phyloP scores from a whole-genome alignment of 1,140 invertebrate genomes.

The Mactra quadrangularis region DNA sequence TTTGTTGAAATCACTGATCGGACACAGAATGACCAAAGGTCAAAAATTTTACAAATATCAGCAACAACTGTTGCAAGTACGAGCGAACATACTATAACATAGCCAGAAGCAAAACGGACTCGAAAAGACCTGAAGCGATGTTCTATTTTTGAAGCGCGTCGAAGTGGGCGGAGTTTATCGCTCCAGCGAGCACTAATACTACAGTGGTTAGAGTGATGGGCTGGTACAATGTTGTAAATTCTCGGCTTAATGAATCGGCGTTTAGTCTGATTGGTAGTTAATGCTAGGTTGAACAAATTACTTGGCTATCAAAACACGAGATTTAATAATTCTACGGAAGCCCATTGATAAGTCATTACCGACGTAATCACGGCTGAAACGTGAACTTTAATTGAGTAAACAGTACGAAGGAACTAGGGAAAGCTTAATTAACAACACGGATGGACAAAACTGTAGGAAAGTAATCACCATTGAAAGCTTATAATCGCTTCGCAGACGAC shows the following conservation, averaged over 20 bases:
- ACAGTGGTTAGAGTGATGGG: conserved; percentile 29
- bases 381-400: conserved; percentile 32
- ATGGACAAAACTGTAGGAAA: too few species aligned
- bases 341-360: conserved; percentile 34
- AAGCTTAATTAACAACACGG: too few species aligned
- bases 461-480: too few species aligned
- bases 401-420: too few species aligned
- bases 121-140: conserved; percentile 55
- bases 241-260: conserved; percentile 19
- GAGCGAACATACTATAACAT: conserved; percentile 51
- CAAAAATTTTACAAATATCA: conserved; percentile 27
- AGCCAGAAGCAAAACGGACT: conserved; percentile 55
- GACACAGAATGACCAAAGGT: conserved; percentile 10
- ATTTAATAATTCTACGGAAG: conserved; percentile 21
- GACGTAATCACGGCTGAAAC: conserved; percentile 29
- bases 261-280: conserved; percentile 42
- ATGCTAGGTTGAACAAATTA: conserved; percentile 37
- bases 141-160: conserved; percentile 30
- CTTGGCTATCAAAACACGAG: conserved; percentile 30
- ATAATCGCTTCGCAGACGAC: too few species aligned
- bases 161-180: conserved; percentile 43
- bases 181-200: conserved; percentile 36
- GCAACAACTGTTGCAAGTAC: conserved; percentile 21
- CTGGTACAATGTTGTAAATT: neutral
- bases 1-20: too few species aligned